Evolutionary conservation across 1,140 invertebrate genomes (phyloP), one percentile per base, ranked within the genome.

Genomic region (Andrena cerasifolii): DNA sequence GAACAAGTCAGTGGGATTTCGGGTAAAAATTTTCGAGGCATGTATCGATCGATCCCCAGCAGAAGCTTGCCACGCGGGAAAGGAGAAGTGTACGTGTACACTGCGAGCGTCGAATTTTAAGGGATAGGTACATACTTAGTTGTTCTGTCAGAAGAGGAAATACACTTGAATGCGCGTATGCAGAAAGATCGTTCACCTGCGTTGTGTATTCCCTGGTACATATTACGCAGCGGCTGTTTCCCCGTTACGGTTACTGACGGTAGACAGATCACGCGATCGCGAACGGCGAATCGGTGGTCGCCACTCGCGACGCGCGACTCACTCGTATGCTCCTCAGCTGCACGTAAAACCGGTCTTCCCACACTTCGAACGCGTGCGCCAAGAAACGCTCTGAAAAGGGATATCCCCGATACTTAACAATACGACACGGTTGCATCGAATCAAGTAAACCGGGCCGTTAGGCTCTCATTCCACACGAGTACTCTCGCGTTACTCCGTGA

Each of bases 231-330:
- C 14, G 47, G 14, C 62, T 36, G n/a, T 40, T n/a, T n/a, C 62
- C n/a, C 62, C 36, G 74, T 77, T 77, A 77, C 54, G n/a, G 74
- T 77, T 77, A 71, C 54, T n/a, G 21, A 1, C 33, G 26, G 65
- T 53, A 28, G 45, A 76, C 63, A 28, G 45, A 76, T 76, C 73
- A 76, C 73, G 73, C 73, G 73, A 76, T 76, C 63, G 16, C 65
- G 21, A 49, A 24, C 14, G 33, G 14, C 73, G 73, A 76, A 76
- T 76, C 54, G 73, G 28, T 24, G 66, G 7, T 56, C 72, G 24
- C 51, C 24, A n/a, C 49, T n/a, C n/a, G n/a, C n/a, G n/a, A n/a
- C n/a, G n/a, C n/a, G n/a, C n/a, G n/a, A n/a, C n/a, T n/a, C n/a
- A n/a, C 16, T 36, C 54, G 40, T 7, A 40, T 10, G 47, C 72